A percentile compares a stretch with the other conserved stretches of the same genome.
phyloP scores from a whole-genome alignment of 2,888 invertebrate species.

The Osmoderma eremita region DNA sequence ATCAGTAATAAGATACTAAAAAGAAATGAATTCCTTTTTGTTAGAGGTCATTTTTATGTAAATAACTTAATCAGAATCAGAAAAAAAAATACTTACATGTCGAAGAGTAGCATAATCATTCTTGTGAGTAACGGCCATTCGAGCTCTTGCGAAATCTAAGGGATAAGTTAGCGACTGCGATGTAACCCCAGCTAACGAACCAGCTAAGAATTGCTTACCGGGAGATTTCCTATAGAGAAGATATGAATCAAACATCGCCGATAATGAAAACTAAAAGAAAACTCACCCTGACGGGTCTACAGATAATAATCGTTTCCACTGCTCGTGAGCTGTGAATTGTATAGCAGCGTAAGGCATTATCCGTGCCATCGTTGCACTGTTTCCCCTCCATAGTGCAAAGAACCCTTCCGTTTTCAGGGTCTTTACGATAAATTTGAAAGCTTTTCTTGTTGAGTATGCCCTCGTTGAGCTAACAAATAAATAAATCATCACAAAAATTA shows the following conservation, averaged over 20 bases:
- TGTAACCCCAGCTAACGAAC: slow-evolving; percentile 94
- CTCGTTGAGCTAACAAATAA: slow-evolving; percentile 68
- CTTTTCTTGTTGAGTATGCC: slow-evolving; percentile 78
- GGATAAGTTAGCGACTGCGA: slow-evolving; percentile 96
- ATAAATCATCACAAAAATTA: slow-evolving; percentile 21
- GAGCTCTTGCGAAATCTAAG: slow-evolving; percentile 93
- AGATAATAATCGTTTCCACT: slow-evolving; percentile 86
- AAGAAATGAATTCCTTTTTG: too few species aligned
- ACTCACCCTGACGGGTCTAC: slow-evolving; percentile 73
- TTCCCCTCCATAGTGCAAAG: slow-evolving; percentile 92
- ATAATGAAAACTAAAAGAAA: slow-evolving; percentile 25
- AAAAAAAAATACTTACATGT: slow-evolving; percentile 62
- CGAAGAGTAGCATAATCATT: slow-evolving; percentile 73
- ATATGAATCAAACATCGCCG: not conserved
- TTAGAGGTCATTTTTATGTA: too few species aligned
- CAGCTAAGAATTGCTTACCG: slow-evolving; percentile 80
- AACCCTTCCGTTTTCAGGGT: slow-evolving; percentile 83
- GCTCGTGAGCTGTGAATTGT: slow-evolving; percentile 97
- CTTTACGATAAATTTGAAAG: slow-evolving; percentile 72
- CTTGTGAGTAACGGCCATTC: slow-evolving; percentile 95
- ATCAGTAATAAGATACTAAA: too few species aligned
- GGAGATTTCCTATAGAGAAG: slow-evolving; percentile 57
- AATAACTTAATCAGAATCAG: too few species aligned
- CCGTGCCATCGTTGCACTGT: slow-evolving; percentile 97
- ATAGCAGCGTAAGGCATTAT: slow-evolving; percentile 97